Conservation (phyloP, 1,140 invertebrate genomes). For the Macrobrachium rosenbergii region DNA sequence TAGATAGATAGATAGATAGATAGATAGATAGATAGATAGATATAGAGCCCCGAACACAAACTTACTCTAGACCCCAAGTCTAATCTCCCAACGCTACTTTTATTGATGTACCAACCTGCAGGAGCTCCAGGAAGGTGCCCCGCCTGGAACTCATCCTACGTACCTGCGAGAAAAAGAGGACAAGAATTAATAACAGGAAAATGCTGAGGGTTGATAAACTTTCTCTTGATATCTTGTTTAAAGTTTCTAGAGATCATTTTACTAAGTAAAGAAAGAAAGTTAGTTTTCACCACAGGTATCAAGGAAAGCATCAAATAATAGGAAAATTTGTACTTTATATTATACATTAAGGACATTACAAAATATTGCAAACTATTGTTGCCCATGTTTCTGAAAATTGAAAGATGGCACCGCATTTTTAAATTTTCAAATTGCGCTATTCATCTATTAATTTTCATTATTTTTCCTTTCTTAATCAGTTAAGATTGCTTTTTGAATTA, state of each 20-base stretch:
- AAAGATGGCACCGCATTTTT: no score
- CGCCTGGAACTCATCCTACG: conserved; percentile 58
- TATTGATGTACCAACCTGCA: conserved; percentile 39
- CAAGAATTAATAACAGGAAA: not conserved
- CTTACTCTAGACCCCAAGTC: no score
- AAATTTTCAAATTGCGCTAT: no score
- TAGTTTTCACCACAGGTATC: not conserved
- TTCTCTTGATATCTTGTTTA: not conserved
- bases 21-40: not conserved
- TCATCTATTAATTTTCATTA: no score
- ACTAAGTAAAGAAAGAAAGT: not conserved
- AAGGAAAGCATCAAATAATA: not conserved
- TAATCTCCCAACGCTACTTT: no score
- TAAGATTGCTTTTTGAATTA: no score
- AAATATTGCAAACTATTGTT: no score
- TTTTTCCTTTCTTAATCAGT: no score
- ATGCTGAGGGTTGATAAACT: not conserved
- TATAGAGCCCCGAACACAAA: no score
- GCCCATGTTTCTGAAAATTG: no score
- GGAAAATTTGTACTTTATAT: not conserved
- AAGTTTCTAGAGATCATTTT: no score
- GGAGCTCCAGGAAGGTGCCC: conserved; percentile 60
- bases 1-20: not conserved
- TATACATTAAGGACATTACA: no score
- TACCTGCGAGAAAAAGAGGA: conserved; percentile 31